Conservation (phyloP, 1,140 invertebrate species). For the Euschistus heros region DNA sequence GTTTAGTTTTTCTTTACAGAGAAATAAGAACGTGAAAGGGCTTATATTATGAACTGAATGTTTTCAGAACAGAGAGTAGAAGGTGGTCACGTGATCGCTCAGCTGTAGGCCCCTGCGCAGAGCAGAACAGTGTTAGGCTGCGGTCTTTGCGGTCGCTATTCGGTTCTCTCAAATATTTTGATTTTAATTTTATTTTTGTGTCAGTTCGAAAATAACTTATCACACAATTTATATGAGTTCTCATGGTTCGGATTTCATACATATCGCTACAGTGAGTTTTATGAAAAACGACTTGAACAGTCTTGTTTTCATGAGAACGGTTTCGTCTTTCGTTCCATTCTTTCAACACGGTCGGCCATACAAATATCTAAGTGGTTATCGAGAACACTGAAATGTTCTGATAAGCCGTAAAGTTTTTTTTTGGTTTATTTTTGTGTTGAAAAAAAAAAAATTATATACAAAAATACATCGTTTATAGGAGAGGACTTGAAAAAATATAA, state of each 20-base stretch:
- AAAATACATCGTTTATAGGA: too few species aligned
- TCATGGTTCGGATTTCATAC: neutral
- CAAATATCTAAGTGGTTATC: slow-evolving; percentile 9
- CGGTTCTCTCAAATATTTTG: neutral
- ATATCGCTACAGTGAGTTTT: neutral
- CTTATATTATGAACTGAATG: too few species aligned
- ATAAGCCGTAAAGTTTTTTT: neutral
- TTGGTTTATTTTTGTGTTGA: too few species aligned
- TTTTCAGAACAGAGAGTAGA: neutral
- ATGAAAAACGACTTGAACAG: slow-evolving; percentile 8
- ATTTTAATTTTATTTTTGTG: neutral
- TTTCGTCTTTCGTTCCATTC: slow-evolving; percentile 3
- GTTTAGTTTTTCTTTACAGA: too few species aligned
- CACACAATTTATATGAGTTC: neutral
- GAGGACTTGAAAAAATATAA: too few species aligned
- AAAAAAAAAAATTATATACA: too few species aligned
- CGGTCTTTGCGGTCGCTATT: neutral
- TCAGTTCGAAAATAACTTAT: neutral
- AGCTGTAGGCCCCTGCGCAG: neutral
- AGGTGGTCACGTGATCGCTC: neutral
- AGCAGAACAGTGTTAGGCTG: neutral
- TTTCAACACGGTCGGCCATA: neutral
- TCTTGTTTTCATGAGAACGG: neutral
- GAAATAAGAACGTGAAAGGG: too few species aligned
- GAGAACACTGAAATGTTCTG: slow-evolving; percentile 16